A percentile compares a stretch with the other conserved stretches of the same genome.
phyloP scores from a whole-genome alignment of 2,113 vertebrate genomes.

The Notiomystis cincta region DNA sequence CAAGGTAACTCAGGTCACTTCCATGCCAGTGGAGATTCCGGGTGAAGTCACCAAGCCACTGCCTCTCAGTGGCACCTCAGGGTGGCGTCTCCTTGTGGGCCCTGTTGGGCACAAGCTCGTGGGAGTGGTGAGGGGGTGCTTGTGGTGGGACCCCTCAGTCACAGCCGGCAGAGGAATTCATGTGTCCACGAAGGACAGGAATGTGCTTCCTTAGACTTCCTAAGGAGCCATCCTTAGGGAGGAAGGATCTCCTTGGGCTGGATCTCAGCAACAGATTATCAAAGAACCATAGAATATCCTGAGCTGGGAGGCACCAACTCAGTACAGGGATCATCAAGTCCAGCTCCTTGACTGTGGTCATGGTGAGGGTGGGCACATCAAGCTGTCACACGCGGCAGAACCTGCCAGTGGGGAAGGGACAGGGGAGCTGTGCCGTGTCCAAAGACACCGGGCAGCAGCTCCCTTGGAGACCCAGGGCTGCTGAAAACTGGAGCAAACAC shows the following conservation, averaged over 20 bases:
- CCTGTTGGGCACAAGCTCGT: accelerated
- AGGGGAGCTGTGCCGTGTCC: background rate
- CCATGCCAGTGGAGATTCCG: accelerated
- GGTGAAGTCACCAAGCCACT: background rate
- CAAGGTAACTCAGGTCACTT: background rate
- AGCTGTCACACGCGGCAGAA: background rate
- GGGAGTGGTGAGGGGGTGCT: background rate
- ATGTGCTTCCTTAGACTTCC: background rate
- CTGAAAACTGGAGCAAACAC: background rate
- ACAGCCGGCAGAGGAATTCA: background rate
- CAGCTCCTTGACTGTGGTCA: background rate
- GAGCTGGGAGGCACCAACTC: background rate
- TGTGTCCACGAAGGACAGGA: too few species aligned
- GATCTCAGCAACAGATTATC: background rate
- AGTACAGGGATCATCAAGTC: background rate
- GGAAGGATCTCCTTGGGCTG: background rate
- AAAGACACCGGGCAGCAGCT: background rate
- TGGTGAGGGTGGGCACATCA: background rate
- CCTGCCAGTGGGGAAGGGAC: background rate
- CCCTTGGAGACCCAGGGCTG: background rate
- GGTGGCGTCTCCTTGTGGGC: background rate
- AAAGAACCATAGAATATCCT: background rate
- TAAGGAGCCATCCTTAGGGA: background rate
- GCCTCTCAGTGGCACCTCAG: background rate
- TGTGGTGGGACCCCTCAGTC: background rate